Percentiles rank a stretch among this genome's conserved stretches.
phyloP scores from a whole-genome alignment of 2,797 vertebrate genomes.

The Halcyon chelicuti region DNA sequence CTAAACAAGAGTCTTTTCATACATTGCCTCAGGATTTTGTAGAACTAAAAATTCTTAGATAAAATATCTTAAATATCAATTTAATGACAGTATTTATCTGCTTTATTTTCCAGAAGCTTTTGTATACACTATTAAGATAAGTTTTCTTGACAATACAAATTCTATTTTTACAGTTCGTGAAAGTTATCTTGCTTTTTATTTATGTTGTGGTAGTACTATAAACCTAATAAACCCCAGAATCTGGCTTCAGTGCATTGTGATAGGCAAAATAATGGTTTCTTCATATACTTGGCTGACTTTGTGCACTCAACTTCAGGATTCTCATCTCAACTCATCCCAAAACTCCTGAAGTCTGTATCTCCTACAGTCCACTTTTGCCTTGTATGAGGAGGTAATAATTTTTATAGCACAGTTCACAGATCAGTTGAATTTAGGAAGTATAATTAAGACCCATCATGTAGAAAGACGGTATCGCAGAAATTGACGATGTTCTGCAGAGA shows the following conservation, averaged over 20 bases:
- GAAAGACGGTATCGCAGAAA: neutral
- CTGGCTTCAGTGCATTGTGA: neutral
- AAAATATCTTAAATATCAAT: neutral
- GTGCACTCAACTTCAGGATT: neutral
- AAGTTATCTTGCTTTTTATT: neutral
- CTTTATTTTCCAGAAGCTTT: neutral
- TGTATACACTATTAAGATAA: neutral
- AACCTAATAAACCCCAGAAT: neutral
- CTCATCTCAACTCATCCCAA: neutral
- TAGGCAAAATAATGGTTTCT: neutral
- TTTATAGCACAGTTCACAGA: neutral
- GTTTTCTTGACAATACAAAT: neutral
- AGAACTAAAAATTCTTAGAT: neutral
- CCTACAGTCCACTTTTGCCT: neutral
- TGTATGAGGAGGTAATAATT: neutral
- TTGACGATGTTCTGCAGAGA: neutral
- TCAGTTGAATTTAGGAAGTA: neutral
- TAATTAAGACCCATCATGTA: neutral
- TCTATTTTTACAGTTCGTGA: neutral
- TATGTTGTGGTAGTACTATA: neutral
- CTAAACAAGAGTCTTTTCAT: neutral
- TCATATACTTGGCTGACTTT: neutral
- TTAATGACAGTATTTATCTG: neutral
- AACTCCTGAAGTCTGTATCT: fast-evolving
- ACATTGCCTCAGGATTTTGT: neutral